Evolutionary conservation across 2,888 invertebrate genomes (phyloP).

Genomic region (Hofmannophila pseudospretella): DNA sequence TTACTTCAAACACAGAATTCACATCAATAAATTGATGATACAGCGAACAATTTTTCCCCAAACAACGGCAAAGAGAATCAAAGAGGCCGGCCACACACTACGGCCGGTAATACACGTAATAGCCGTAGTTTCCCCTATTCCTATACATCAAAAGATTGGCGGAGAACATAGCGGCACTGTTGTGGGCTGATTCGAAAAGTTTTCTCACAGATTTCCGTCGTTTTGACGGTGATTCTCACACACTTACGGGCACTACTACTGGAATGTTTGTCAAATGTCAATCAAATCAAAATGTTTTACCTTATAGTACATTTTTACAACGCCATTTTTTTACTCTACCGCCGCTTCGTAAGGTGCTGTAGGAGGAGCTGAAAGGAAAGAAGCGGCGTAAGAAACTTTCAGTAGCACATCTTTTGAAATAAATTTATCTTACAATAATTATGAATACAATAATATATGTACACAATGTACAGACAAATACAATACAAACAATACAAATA

Average conservation of each 20-base stretch:
- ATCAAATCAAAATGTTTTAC: no score
- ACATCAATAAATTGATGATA: conserved; percentile 5
- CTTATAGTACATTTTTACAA: no score
- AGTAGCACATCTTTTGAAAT: no score
- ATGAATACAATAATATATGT: no score
- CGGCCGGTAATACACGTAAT: conserved; percentile 15
- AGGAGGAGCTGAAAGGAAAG: no score
- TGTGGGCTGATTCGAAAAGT: conserved; percentile 41
- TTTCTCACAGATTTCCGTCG: conserved; percentile 19
- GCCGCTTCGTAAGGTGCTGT: no score
- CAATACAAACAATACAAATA: no score
- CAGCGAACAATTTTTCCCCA: conserved; percentile 1
- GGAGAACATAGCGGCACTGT: conserved; percentile 16
- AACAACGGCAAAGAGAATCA: conserved; percentile 3
- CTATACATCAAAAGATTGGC: conserved; percentile 41
- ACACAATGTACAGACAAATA: no score
- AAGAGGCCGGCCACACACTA: background rate
- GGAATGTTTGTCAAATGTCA: background rate
- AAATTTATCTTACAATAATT: no score
- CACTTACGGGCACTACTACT: conserved; percentile 24
- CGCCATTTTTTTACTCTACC: no score
- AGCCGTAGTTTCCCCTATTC: conserved; percentile 25
- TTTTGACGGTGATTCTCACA: conserved; percentile 31
- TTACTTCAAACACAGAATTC: background rate
- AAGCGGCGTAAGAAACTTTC: no score